Evolutionary conservation across 30 jellyfish, hydroid and myxozoan genomes (phyloP), one percentile per base, ranked within the genome.

Genomic region (Cassiopea andromeda): DNA sequence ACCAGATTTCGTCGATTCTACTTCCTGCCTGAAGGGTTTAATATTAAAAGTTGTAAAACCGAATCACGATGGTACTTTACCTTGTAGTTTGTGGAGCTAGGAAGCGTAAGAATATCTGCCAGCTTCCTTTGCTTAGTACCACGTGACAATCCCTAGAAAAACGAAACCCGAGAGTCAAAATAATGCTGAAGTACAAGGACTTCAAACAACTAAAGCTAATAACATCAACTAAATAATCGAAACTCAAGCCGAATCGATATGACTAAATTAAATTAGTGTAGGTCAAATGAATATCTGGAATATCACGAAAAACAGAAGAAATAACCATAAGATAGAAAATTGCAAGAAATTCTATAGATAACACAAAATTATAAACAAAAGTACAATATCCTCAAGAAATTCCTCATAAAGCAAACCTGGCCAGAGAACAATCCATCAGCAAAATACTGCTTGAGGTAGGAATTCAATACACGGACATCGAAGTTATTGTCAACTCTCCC

Each of bases 401-500:
- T 43, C 60, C 43, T 44, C 7, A 2, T 43, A 66, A 4, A 1
- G 44, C 78, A 5, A 27, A 90, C 92, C 92, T 81, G 92, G 38
- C 97, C 93, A 16, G 94, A 68, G 75, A 84, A 75, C 15, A 84
- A 48, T 49, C 92, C 91, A 70, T 96, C 98, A 0, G 98, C 93
- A 79, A 96, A 96, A 73, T 96, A 96, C 58, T 91, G 92, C 85
- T 68, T 81, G 9, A 96, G 94, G 69, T 96, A 96, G 7, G 99
- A 92, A 10, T 95, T 73, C 66, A 96, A 84, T 44, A 95, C 99
- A 43, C 99, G 94, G 49, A 96, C 98, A 48, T 92, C 99, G 78
- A 96, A 92, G 58, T 80, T 72, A 73, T 96, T 96, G 60, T 96
- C 99, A 45, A 92, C 95, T 60, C 98, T 78, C 46, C 99, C 99